A percentile compares a stretch with the other conserved stretches of the same genome.
phyloP scores from a whole-genome alignment of 2,113 vertebrate species.

The Arizona elegans region DNA sequence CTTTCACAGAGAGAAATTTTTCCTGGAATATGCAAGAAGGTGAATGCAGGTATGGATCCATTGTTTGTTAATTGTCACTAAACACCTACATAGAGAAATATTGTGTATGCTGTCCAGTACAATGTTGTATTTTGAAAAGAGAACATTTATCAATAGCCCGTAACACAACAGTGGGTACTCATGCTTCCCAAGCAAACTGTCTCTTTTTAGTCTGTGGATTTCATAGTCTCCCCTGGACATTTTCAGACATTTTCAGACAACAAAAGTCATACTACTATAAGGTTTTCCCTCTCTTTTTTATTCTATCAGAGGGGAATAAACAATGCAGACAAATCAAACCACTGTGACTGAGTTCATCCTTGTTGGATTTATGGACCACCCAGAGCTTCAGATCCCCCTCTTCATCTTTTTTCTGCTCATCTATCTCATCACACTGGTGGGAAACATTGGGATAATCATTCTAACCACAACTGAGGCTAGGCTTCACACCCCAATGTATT shows the following conservation, averaged over 20 bases:
- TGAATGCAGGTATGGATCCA: too few species aligned
- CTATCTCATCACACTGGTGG: background rate
- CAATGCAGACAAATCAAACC: background rate
- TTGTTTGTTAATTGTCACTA: too few species aligned
- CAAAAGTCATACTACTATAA: background rate
- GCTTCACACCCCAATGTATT: conserved; percentile 54
- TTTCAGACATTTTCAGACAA: background rate
- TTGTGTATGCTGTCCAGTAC: too few species aligned
- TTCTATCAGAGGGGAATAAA: background rate
- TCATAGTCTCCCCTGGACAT: background rate
- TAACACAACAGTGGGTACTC: background rate
- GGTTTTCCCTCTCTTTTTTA: background rate
- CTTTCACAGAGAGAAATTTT: too few species aligned
- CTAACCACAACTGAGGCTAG: background rate
- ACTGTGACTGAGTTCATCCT: background rate
- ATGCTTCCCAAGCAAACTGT: background rate
- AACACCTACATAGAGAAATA: too few species aligned
- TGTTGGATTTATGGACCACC: background rate
- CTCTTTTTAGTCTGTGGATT: background rate
- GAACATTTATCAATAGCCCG: too few species aligned
- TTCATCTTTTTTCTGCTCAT: background rate
- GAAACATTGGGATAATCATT: background rate
- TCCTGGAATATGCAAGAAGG: too few species aligned
- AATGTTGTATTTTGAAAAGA: too few species aligned
- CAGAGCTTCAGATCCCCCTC: background rate